Percentiles rank a stretch among this genome's conserved stretches.
phyloP scores from a whole-genome alignment of 2,888 invertebrate species.

The Ophion obscuratus region DNA sequence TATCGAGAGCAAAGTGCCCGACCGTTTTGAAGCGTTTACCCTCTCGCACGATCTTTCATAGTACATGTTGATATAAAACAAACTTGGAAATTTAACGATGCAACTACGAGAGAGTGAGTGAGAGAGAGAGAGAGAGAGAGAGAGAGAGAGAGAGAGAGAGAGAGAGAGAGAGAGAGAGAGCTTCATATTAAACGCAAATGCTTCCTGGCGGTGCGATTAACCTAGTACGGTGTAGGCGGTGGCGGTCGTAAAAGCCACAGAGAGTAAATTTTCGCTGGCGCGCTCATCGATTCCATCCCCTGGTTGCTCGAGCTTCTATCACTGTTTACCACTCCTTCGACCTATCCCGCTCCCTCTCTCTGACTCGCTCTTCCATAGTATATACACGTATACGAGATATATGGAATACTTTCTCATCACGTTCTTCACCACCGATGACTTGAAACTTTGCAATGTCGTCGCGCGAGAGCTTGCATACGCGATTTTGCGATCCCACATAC shows the following conservation, averaged over 20 bases:
- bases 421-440: conserved; percentile 17
- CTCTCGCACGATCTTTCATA: background rate
- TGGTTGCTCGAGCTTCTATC: background rate
- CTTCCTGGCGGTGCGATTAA: conserved; percentile 56
- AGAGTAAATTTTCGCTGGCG: conserved; percentile 48
- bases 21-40: conserved; percentile 2
- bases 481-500: no score
- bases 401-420: conserved; percentile 9
- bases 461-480: no score
- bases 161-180: conserved; percentile 18
- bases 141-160: conserved; percentile 27
- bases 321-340: background rate
- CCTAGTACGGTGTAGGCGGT: conserved; percentile 23
- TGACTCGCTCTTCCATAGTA: background rate
- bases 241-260: conserved; percentile 43
- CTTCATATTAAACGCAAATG: conserved; percentile 33
- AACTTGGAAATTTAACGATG: conserved; percentile 34
- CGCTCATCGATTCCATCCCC: conserved; percentile 52
- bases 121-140: conserved; percentile 18
- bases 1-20: background rate
- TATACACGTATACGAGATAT: background rate
- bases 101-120: background rate
- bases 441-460: conserved; percentile 14
- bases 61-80: background rate
- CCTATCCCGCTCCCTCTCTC: background rate